Percentiles rank a stretch among this genome's conserved stretches.
Evolutionary conservation across 2,113 vertebrate genomes (phyloP).

Genomic region (Microcebus tavaratra): DNA sequence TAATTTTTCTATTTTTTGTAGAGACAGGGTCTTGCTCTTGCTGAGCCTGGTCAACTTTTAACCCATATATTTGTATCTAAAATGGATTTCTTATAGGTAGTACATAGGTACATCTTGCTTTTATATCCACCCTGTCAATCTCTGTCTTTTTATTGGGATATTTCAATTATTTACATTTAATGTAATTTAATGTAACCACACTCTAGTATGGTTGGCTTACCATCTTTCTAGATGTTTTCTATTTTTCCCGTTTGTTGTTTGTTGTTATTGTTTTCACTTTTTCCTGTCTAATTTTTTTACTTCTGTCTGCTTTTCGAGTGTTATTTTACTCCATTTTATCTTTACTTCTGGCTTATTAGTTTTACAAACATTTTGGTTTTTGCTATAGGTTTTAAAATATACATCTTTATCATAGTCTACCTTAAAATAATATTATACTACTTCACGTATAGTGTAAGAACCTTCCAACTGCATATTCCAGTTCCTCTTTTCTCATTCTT

Average conservation of each 20-base stretch:
- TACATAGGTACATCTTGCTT: background rate
- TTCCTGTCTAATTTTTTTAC: background rate
- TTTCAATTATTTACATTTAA: background rate
- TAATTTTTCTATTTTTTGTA: too few relatives aligned
- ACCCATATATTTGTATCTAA: background rate
- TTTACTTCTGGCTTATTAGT: background rate
- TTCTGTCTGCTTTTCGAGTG: background rate
- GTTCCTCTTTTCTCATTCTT: background rate
- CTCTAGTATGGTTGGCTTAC: background rate
- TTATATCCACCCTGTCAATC: background rate
- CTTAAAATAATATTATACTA: constrained; percentile 5
- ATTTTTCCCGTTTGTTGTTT: background rate
- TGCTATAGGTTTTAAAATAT: background rate
- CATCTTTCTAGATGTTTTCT: background rate
- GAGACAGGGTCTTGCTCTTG: too few relatives aligned
- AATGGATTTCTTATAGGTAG: background rate
- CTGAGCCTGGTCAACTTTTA: background rate
- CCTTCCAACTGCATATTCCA: background rate
- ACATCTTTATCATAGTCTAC: background rate
- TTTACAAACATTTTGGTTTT: background rate
- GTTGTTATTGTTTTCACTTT: background rate
- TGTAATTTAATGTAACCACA: background rate
- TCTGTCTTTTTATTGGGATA: background rate
- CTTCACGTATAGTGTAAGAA: background rate
- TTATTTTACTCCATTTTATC: background rate